phyloP scores from a whole-genome alignment of 2,888 invertebrate genomes.

The Anodontia alba region DNA sequence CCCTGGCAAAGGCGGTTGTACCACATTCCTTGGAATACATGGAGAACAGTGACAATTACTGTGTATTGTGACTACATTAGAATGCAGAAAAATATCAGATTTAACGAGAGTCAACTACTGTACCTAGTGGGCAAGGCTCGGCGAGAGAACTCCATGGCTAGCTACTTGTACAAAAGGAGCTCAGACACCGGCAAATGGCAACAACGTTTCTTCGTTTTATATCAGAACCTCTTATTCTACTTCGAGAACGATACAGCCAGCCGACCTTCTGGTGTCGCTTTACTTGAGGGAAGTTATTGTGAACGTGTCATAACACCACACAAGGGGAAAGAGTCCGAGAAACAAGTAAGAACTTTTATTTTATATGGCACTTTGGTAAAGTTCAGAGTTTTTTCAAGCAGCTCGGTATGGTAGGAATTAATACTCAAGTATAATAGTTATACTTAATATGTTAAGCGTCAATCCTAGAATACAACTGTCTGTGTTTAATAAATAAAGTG shows the following conservation, averaged over 20 bases:
- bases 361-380: too few species aligned
- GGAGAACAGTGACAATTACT: too few species aligned
- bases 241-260: constrained; percentile 93
- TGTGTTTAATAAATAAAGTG: too few species aligned
- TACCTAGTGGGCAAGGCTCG: constrained; percentile 94
- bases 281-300: constrained; percentile 94
- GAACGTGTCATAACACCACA: constrained; percentile 80
- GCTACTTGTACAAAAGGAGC: constrained; percentile 93
- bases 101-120: constrained; percentile 92
- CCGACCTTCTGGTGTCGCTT: constrained; percentile 92
- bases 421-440: too few species aligned
- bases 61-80: constrained; percentile 3
- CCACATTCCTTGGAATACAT: too few species aligned
- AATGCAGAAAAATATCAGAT: constrained; percentile 93
- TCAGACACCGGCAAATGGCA: constrained; percentile 96
- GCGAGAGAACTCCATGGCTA: constrained; percentile 92
- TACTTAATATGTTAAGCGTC: too few species aligned
- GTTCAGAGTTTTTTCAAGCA: too few species aligned
- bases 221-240: constrained; percentile 95
- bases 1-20: too few species aligned
- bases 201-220: constrained; percentile 86
- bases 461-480: too few species aligned
- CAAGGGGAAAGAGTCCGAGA: constrained; percentile 80
- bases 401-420: not conserved
- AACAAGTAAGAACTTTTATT: constrained; percentile 75